These are phyloP conservation scores for Thamnaconus septentrionalis DNA, from an alignment of 2,113 vertebrate genomes.

Conservation along the genomic window DNA sequence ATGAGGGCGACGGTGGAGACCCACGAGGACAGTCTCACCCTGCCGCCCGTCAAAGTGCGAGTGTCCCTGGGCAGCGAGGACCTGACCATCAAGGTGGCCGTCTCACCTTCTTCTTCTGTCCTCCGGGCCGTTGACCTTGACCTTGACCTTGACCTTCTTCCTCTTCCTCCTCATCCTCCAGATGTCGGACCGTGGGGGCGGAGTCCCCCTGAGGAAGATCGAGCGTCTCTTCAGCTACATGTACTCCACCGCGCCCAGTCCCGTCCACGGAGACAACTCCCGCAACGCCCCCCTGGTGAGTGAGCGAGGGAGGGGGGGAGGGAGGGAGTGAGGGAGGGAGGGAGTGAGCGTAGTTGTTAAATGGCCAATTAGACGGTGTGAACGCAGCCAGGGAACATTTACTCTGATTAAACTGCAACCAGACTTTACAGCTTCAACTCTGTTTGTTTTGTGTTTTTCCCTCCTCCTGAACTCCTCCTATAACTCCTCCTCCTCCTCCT, in stretches of 20 bases:
- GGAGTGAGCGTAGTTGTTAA: constrained; percentile 26
- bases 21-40: constrained; percentile 81
- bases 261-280: constrained; percentile 78
- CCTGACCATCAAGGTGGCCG: constrained; percentile 92
- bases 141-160: no score
- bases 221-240: constrained; percentile 95
- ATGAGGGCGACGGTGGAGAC: constrained; percentile 97
- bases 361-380: constrained; percentile 31
- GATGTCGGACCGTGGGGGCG: constrained; percentile 94
- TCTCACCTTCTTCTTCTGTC: background rate
- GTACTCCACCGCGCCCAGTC: constrained; percentile 93
- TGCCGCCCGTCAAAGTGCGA: constrained; percentile 87
- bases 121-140: no score
- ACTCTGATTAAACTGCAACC: constrained; percentile 23
- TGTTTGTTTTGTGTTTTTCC: no score
- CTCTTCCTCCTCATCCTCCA: constrained; percentile 49
- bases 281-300: constrained; percentile 92
- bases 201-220: constrained; percentile 91
- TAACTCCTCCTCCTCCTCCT: no score
- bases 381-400: constrained; percentile 19
- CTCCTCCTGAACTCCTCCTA: no score
- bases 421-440: background rate
- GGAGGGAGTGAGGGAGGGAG: background rate
- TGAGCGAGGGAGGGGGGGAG: background rate
- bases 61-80: constrained; percentile 92